Percentiles rank a stretch among this genome's conserved stretches.
phyloP scores from a whole-genome alignment of 2,113 vertebrate genomes.

The Callospermophilus lateralis region DNA sequence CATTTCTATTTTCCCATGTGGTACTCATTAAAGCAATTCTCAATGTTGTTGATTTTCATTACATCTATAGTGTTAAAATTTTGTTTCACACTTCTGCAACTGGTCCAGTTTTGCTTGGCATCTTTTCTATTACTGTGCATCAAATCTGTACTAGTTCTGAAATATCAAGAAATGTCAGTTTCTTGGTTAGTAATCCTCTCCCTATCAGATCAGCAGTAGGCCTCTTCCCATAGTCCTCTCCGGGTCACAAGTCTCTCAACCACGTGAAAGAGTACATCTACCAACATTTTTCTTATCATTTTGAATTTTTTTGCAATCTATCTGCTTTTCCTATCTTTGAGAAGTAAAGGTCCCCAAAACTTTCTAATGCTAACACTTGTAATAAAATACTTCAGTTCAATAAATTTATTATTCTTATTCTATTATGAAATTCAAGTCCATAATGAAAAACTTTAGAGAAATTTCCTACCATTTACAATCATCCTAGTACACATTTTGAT shows the following conservation, averaged over 20 bases:
- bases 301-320: not conserved
- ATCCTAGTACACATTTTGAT: not conserved
- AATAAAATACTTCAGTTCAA: conserved; percentile 21
- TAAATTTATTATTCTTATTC: not conserved
- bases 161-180: not conserved
- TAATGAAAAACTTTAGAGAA: conserved; percentile 2
- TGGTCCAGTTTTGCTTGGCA: not conserved
- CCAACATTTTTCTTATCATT: not conserved
- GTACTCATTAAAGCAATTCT: conserved; percentile 76
- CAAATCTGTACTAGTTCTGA: not conserved
- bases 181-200: not conserved
- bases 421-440: not conserved
- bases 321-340: not conserved
- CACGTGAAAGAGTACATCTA: not conserved
- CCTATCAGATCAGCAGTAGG: not conserved
- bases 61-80: conserved; percentile 66
- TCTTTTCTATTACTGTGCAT: conserved; percentile 15
- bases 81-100: conserved; percentile 68
- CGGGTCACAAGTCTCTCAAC: not conserved
- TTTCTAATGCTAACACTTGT: not conserved
- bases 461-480: not conserved
- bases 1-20: conserved; percentile 76
- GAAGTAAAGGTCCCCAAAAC: not conserved
- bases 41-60: conserved; percentile 76
- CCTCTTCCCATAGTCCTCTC: not conserved